Evolutionary conservation across 2,113 vertebrate species (phyloP), one percentile per base, ranked within the genome.

Genomic region (Passer domesticus): DNA sequence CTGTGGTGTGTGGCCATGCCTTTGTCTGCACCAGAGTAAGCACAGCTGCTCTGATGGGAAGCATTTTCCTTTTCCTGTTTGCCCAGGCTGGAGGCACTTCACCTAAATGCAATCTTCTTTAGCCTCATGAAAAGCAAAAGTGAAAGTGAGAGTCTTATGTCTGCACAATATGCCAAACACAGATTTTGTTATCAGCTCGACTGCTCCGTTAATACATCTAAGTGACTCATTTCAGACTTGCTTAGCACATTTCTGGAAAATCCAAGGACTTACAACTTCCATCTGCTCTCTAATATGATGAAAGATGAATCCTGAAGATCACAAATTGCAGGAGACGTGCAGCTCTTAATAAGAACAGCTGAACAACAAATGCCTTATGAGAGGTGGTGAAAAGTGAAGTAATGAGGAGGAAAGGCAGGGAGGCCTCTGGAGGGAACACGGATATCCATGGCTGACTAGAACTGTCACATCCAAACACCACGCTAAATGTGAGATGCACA

Each of bases 221-320:
- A 97, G 90, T 93, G 94, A 90, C 76, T 96, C 79, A 96, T 96
- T 97, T 94, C 94, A 96, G 90, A 92, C 89, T 96, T 94, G 89
- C 92, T 94, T 97, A 95, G 84, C 94, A 95, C 83, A 74, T 83
- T 87, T 90, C 55, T 80, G 72, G 92, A 81, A 97, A 95, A 94
- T 63, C 30, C 83, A 69, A 89, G 92, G 90, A 77, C 89, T 93
- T 95, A 76, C 37, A 94, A 91, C 66, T 95, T 95, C 94, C 96
- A 96, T 97, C 95, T 96, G 94, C 94, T 96, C 79, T 44, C 88
- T 96, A 83, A 95, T 93, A 90, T 31, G 89, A 93, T 94, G 95
- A 96, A 94, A 92, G 94, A 97, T 95, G 88, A 94, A 95, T 93
- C 89, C 86, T 74, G 92, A 86, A 77, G 92, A 95, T 95, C 83